Evolutionary conservation across 1,140 invertebrate genomes (phyloP).

Genomic region (Drosophila sechellia): DNA sequence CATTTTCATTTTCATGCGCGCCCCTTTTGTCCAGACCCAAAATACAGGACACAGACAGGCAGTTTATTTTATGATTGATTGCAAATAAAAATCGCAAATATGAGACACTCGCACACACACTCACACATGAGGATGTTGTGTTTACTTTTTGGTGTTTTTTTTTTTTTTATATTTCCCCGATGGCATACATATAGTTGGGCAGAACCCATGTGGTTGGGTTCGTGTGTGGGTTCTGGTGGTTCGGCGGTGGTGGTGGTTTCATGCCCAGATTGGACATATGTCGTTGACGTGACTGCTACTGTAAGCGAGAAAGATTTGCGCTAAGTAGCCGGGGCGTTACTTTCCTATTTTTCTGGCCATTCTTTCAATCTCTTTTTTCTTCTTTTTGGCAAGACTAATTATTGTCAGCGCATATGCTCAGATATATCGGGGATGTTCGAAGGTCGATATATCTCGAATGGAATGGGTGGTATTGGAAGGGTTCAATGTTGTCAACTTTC

Average conservation of each 20-base stretch:
- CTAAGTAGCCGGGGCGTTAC: conserved; percentile 75
- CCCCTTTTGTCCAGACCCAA: conserved; percentile 69
- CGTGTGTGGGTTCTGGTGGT: conserved; percentile 18
- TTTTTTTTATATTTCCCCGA: conserved; percentile 37
- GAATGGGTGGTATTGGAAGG: neutral
- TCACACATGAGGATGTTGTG: conserved; percentile 48
- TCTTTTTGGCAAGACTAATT: conserved; percentile 69
- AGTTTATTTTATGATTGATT: conserved; percentile 83
- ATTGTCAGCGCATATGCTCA: conserved; percentile 76
- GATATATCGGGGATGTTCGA: conserved; percentile 36
- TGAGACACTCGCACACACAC: conserved; percentile 37
- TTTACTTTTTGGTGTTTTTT: conserved; percentile 72
- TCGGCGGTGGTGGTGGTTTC: conserved; percentile 48
- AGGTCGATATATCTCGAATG: neutral
- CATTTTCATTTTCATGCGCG: conserved; percentile 74
- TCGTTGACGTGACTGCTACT: conserved; percentile 70
- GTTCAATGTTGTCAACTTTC: conserved; percentile 5
- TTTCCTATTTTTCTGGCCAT: conserved; percentile 35
- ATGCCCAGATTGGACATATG: conserved; percentile 70
- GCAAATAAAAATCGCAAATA: conserved; percentile 83
- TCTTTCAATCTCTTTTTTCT: conserved; percentile 41
- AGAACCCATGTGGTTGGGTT: conserved; percentile 46
- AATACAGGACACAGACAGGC: conserved; percentile 63
- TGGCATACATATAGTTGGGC: neutral
- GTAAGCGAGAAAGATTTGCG: conserved; percentile 37